Percentiles rank a stretch among this genome's conserved stretches.
Conservation (phyloP, 2,797 vertebrate species). For the Eutrigla gurnardus region DNA sequence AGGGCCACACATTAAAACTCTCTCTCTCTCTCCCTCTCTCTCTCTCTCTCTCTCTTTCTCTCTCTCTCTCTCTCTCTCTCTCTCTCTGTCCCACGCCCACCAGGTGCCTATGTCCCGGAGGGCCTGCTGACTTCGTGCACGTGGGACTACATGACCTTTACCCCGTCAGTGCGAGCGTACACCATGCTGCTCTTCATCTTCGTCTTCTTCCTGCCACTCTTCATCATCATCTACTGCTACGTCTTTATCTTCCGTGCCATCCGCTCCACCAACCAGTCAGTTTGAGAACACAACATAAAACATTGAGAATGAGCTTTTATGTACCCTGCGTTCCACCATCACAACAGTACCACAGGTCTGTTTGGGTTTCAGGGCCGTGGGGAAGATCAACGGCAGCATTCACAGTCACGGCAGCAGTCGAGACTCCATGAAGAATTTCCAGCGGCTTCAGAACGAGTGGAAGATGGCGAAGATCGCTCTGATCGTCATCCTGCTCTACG, state of each 20-base stretch:
- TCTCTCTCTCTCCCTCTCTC: not conserved
- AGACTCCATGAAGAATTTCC: conserved; percentile 83
- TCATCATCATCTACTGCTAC: conserved; percentile 93
- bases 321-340: not conserved
- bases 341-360: not conserved
- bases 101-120: conserved; percentile 94
- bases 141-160: conserved; percentile 96
- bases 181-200: conserved; percentile 95
- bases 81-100: not conserved
- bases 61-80: too few relatives aligned
- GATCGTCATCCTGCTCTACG: conserved; percentile 91
- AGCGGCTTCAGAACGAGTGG: conserved; percentile 93
- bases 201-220: conserved; percentile 94
- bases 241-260: conserved; percentile 94
- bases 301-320: not conserved
- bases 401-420: conserved; percentile 65
- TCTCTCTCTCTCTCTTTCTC: too few relatives aligned
- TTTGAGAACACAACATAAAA: not conserved
- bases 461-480: conserved; percentile 95
- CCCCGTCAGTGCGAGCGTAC: conserved; percentile 91
- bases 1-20: not conserved
- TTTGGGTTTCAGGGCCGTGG: conserved; percentile 79
- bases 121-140: conserved; percentile 94
- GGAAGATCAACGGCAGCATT: conserved; percentile 82
- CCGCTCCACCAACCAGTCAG: conserved; percentile 88